Evolutionary conservation across 2,888 invertebrate species (phyloP).

Genomic region (Epinotia bilunana): DNA sequence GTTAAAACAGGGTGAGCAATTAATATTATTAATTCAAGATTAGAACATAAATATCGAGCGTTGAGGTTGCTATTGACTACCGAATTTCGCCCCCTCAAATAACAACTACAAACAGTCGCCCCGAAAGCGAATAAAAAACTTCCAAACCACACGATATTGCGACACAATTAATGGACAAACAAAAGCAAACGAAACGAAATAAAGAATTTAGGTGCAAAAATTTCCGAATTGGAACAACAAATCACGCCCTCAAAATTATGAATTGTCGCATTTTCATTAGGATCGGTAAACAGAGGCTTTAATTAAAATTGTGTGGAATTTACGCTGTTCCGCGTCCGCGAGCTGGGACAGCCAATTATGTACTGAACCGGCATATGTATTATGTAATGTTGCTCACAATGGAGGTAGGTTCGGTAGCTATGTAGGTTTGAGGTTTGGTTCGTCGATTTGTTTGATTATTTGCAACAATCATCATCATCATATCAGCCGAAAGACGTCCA

Average conservation of each 20-base stretch:
- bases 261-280: constrained; percentile 44
- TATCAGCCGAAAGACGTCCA: too few relatives aligned
- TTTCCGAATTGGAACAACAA: constrained; percentile 43
- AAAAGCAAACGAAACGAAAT: constrained; percentile 24
- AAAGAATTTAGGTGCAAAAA: constrained; percentile 29
- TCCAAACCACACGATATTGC: constrained; percentile 18
- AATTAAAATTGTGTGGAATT: constrained; percentile 43
- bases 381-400: not conserved
- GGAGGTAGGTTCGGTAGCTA: not conserved
- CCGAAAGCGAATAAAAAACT: constrained; percentile 17
- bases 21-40: too few relatives aligned
- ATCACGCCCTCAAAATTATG: constrained; percentile 39
- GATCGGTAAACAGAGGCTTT: constrained; percentile 42
- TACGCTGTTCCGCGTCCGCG: constrained; percentile 32
- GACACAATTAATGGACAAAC: constrained; percentile 21
- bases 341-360: constrained; percentile 34
- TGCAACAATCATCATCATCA: too few relatives aligned
- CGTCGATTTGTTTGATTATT: too few relatives aligned
- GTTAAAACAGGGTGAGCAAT: too few relatives aligned
- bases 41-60: too few relatives aligned
- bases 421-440: not conserved
- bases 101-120: not conserved
- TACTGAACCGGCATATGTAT: constrained; percentile 7
- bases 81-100: not conserved
- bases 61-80: not conserved